Conservation (phyloP, 2,113 vertebrate genomes). For the Tragelaphus imberbis region DNA sequence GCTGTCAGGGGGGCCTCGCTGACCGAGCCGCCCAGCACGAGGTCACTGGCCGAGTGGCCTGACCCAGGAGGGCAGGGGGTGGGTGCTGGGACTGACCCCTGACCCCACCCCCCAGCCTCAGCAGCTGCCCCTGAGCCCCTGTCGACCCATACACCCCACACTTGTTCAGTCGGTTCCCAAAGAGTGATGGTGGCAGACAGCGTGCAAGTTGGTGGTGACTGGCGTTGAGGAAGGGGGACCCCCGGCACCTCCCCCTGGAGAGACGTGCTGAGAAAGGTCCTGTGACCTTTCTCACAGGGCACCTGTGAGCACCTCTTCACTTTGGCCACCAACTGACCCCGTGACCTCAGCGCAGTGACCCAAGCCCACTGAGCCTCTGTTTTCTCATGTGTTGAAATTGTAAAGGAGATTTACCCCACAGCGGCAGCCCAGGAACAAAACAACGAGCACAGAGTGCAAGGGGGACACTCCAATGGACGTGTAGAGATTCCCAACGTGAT, state of each 20-base stretch:
- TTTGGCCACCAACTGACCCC: not conserved
- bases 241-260: not conserved
- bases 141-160: not conserved
- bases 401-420: not conserved
- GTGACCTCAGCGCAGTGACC: not conserved
- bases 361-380: not conserved
- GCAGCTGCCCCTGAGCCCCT: not conserved
- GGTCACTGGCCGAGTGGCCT: rapidly evolving
- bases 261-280: not conserved
- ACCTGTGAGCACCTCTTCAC: not conserved
- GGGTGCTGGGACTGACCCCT: too few relatives aligned
- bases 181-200: rapidly evolving
- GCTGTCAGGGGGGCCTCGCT: not conserved
- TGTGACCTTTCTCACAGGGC: not conserved
- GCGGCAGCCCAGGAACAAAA: not conserved
- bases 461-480: rapidly evolving
- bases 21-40: rapidly evolving
- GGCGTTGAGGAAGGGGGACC: rapidly evolving
- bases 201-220: rapidly evolving
- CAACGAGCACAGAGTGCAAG: not conserved
- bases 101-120: rapidly evolving
- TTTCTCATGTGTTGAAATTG: not conserved
- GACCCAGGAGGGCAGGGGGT: not conserved
- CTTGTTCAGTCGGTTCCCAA: not conserved
- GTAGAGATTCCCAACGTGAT: rapidly evolving